Evolutionary conservation across 2,113 vertebrate species (phyloP), one percentile per base, ranked within the genome.

Genomic region (Dendrocopos noguchii): DNA sequence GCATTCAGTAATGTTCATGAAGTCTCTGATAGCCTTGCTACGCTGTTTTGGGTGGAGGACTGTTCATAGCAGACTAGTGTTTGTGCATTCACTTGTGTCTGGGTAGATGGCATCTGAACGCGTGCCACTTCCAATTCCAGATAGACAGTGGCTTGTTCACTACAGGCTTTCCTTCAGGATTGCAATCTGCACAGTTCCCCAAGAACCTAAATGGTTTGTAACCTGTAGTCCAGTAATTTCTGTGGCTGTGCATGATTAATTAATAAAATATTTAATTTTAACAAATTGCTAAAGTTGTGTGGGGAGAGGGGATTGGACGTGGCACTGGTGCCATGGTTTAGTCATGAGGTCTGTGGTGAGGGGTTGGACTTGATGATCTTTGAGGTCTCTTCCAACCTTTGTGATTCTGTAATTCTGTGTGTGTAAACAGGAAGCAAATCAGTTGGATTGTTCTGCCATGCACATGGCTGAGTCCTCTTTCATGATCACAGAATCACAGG

Each of bases 231-330:
- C 29, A 16, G 7, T 66, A 1, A 44, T 82, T 91, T 57, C 31
- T 89, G n/a, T 89, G 59, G 24, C 70, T 70, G 34, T 72, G 18
- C 39, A 46, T 84, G 64, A 81, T 92, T 71, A 80, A 93, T 91
- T 79, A 95, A 91, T 88, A 65, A 94, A 34, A 8, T 53, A 53
- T 42, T 84, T 65, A 25, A 82, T 89, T 92, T 93, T 7, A 93
- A 77, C 87, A 87, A 87, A 87, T 80, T 1, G 76, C 77, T 63
- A 46, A 91, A 89, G 36, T 61, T 19, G 2, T 55, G 24, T 50
- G 47, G 46, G 47, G 34, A 36, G 36, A 36, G 36, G 36, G 36
- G 36, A 36, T 36, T 36, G 36, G 36, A 36, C 10, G 36, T 36
- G 36, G 36, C 36, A 36, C 36, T 36, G 36, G 36, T 36, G 36